Evolutionary conservation across 2,888 invertebrate species (phyloP).

Genomic region (Leistus spinibarbis): DNA sequence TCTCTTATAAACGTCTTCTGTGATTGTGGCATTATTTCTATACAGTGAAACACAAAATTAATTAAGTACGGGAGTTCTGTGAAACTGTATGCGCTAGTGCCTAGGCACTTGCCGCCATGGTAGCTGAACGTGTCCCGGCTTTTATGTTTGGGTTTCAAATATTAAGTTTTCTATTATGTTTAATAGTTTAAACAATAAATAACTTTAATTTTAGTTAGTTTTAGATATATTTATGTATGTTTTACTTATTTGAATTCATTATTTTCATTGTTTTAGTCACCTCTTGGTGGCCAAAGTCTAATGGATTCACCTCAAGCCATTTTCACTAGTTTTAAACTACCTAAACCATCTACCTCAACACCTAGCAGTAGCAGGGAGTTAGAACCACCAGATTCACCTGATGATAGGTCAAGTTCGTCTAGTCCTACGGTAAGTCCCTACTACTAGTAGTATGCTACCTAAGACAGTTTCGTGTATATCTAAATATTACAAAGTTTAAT

Average conservation of each 20-base stretch:
- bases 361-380: slow-evolving; percentile 51
- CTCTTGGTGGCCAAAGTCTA: slow-evolving; percentile 54
- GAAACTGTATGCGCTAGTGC: background rate
- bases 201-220: too few species aligned
- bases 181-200: too few species aligned
- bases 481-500: background rate
- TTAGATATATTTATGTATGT: too few species aligned
- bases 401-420: slow-evolving; percentile 54
- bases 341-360: slow-evolving; percentile 63
- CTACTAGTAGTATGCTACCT: background rate
- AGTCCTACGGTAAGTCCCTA: slow-evolving; percentile 52
- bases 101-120: too few species aligned
- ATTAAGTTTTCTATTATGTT: too few species aligned
- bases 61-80: background rate
- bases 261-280: slow-evolving; percentile 46
- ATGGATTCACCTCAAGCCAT: slow-evolving; percentile 84
- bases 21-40: background rate
- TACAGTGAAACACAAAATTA: slow-evolving; percentile 14
- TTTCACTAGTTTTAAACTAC: slow-evolving; percentile 91
- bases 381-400: slow-evolving; percentile 53
- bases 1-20: background rate
- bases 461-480: background rate
- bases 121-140: too few species aligned
- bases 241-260: too few species aligned
- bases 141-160: too few species aligned